Base-by-base conservation (phyloP, 2,797 vertebrate species). In the Sebastes nivosus region DNA sequence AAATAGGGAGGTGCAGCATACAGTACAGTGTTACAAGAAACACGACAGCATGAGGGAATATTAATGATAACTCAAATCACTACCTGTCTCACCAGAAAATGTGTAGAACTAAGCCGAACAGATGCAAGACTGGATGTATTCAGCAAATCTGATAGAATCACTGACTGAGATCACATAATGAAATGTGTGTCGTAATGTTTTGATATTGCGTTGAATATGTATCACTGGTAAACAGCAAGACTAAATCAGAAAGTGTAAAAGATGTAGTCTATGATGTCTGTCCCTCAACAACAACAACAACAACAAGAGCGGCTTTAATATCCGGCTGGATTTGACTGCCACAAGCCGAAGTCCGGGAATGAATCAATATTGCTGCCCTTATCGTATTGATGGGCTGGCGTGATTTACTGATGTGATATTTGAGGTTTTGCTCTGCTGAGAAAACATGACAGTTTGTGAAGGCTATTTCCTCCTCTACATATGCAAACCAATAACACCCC, bases 351-450 rank as follows among this genome's bases (percentile, higher is more conserved):
- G 25, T 82, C 81, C 29, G 4, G 25, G 59, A 64, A 46, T 70
- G 1, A 82, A 86, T 90, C 86, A 52, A 79, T 92, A 84, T 74
- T 0, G 52, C 55, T 2, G 50, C 58, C 63, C 25, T 67, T 79
- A 77, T 76, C 22, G 12, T 71, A 71, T 70, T 74, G 77, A 61
- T 52, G 57, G 59, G 64, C 24, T 60, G 55, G 46, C 4, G 10
- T 61, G 81, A 90, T 86, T 88, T 59, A 87, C 66, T 71, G 75
- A 73, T 60, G 58, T 77, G 83, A 83, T 85, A 85, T 89, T 75
- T 86, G 60, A 78, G 75, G 54, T 67, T 88, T 79, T 63, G 52
- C 71, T 63, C 36, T n/a, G 36, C 67, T 32, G 24, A 71, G 66
- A 77, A 82, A 84, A 87, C 78, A 82, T 71, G 57, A 60, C 67